Base-by-base conservation (phyloP, 2,113 vertebrate species). In the Osmerus mordax region DNA sequence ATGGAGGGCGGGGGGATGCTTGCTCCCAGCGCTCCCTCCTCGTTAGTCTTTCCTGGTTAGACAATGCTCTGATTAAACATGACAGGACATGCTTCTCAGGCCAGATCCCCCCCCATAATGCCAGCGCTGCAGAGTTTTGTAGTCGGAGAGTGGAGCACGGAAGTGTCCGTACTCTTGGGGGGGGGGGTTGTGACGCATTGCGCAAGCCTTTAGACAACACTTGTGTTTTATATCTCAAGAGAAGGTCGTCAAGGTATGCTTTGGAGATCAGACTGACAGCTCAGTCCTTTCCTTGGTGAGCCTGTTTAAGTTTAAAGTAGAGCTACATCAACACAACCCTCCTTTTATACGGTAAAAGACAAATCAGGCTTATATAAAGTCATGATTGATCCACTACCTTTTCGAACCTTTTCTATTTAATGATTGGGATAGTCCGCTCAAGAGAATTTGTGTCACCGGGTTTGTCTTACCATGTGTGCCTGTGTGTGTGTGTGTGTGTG, bases 11-110 rank as follows among this genome's bases (percentile, higher is more conserved):
- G 64, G n/a, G 66, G 52, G 65, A 23, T n/a, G 59, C 28, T 47
- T 18, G 86, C 90, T 88, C 75, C 73, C 67, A 88, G 90, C 87
- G 68, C 79, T 90, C 87, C 86, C 87, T 83, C 87, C 87, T 84
- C 77, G 87, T 93, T 91, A 91, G 87, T 86, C 86, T 88, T 89
- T 89, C 82, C 81, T 29, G 82, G 87, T 82, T 82, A 84, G 82
- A 90, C 85, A 79, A 84, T 84, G 84, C 78, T 79, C 81, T 91
- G 90, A 93, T 91, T 85, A 84, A 90, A 92, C 87, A 89, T 92
- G 92, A 91, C 91, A 91, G 87, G 82, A 86, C 87, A 85, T 88
- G 88, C 90, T 91, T 92, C 90, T 87, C 84, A 86, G 80, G 87
- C 77, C 88, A 79, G 87, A 88, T 81, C 80, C 75, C 73, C 78